Base-by-base conservation (phyloP, 2,797 vertebrate species). In the Tachyglossus aculeatus region DNA sequence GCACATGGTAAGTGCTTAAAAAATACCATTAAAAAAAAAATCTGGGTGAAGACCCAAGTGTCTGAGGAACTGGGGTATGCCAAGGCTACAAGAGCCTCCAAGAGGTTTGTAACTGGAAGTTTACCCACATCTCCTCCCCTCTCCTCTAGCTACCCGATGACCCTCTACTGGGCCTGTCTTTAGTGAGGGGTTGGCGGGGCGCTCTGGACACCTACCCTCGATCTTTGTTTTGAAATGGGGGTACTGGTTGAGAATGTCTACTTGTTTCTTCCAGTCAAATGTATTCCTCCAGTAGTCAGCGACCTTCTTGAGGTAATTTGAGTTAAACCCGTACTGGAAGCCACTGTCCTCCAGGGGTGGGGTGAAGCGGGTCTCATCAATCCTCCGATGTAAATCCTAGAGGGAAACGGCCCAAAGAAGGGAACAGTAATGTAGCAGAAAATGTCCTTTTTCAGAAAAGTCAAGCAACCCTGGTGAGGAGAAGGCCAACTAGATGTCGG, bases 151-250 rank as follows among this genome's bases (percentile, higher is more conserved):
- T n/a, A n/a, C n/a, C n/a, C n/a, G n/a, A n/a, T n/a, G n/a, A n/a
- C n/a, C n/a, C n/a, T n/a, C n/a, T n/a, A n/a, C n/a, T n/a, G n/a
- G n/a, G n/a, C n/a, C n/a, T n/a, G n/a, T n/a, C n/a, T n/a, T n/a
- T n/a, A n/a, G n/a, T n/a, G n/a, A n/a, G n/a, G n/a, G n/a, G n/a
- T n/a, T n/a, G n/a, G n/a, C n/a, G n/a, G n/a, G n/a, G n/a, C n/a
- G n/a, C n/a, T n/a, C 5, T 18, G 38, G 38, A 38, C 55, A 77
- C 79, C 0, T 18, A 94, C 94, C 94, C 92, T 94, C 93, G 54
- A 94, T 94, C 73, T 90, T 92, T 2, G 93, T 94, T 89, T 92
- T 94, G 86, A 92, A 94, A 25, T 94, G 93, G 16, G 93, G 91
- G 60, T 89, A 94, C 40, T 71, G 76, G 74, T 94, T 94, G 44